Base-by-base conservation (phyloP, 2,888 invertebrate species). In the Bugulina stolonifera region DNA sequence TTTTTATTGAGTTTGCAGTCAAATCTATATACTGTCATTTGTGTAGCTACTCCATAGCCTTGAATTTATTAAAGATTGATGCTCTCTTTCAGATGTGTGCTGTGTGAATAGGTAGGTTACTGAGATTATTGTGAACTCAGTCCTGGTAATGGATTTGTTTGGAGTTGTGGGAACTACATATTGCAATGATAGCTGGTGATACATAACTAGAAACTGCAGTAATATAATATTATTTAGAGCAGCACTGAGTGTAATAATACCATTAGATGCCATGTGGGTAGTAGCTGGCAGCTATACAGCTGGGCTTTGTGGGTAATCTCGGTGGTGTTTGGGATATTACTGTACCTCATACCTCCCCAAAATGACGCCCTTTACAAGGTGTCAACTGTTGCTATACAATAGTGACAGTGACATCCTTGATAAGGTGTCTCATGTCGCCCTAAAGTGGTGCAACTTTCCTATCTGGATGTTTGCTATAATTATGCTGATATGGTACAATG, bases 281-380 rank as follows among this genome's bases (percentile, higher is more conserved):
- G 57, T n/a, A 10, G 34, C 25, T 27, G 22, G 64, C 14, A 14
- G 23, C 18, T 14, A 22, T 64, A 10, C 32, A 32, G 64, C 64
- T 64, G 64, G 64, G 64, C 64, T 64, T 14, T 32, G n/a, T n/a
- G 64, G 64, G 32, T 64, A 29, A 22, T 64, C 14, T 14, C 27
- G 34, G 64, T 57, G 57, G 57, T 64, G 64, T 64, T 64, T 34
- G 64, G 64, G 64, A 14, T 14, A 64, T 14, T 3, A 43, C 43
- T n/a, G 43, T 43, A 43, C 43, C 43, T 43, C 43, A 43, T 43
- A 43, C 43, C 43, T 43, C 10, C 10, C 43, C n/a, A n/a, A n/a
- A n/a, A 43, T 43, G 18, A 43, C 18, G 5, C 43, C 18, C 5
- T 5, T 43, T 43, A 18, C 43, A 43, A 43, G 5, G 43, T 43